Evolutionary conservation across 2,113 vertebrate species (phyloP).

Genomic region (Bubo blakistoni): DNA sequence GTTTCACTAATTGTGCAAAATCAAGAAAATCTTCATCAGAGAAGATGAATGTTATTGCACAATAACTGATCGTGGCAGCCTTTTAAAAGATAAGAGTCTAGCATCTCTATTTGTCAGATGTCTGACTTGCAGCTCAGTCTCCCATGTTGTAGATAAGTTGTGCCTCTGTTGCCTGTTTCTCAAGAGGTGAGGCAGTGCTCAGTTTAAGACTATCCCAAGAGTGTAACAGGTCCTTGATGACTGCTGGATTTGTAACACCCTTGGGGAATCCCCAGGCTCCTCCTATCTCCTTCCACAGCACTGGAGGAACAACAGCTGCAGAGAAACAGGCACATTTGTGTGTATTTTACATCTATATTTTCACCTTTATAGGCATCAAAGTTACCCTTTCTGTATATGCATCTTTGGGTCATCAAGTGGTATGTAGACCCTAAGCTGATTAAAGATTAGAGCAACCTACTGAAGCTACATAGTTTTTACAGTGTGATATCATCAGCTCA

Average conservation of each 20-base stretch:
- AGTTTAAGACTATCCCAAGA: neutral
- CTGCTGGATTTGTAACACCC: neutral
- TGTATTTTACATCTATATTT: neutral
- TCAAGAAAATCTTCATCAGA: neutral
- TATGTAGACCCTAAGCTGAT: neutral
- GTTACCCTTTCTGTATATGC: neutral
- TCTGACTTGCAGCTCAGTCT: neutral
- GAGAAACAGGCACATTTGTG: neutral
- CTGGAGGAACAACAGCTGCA: neutral
- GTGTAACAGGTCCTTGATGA: neutral
- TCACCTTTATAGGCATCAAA: neutral
- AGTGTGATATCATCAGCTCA: neutral
- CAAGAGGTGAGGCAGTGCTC: neutral
- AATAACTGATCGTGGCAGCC: neutral
- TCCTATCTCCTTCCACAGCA: neutral
- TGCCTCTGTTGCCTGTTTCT: neutral
- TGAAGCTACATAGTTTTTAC: neutral
- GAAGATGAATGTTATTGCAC: neutral
- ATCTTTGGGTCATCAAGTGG: neutral
- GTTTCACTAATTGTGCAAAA: neutral
- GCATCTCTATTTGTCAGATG: neutral
- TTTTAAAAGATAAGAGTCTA: neutral
- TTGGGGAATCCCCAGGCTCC: neutral
- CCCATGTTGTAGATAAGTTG: neutral
- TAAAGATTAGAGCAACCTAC: neutral